Base-by-base conservation (phyloP, 2,113 vertebrate species). In the Halichoerus grypus region DNA sequence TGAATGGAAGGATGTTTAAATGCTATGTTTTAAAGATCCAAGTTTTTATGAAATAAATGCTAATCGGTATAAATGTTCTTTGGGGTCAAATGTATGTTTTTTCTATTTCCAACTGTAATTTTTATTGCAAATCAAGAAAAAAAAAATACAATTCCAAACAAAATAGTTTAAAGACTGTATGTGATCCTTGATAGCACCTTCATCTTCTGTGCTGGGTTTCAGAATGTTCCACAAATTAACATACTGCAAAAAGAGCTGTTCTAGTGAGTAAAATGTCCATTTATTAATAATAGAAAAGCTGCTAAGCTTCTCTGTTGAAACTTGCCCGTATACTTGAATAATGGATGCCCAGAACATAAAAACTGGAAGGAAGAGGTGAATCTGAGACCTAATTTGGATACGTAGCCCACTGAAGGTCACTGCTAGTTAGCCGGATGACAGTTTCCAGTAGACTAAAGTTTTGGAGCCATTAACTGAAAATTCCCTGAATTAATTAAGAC, bases 401-500 rank as follows among this genome's bases (percentile, higher is more conserved):
- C 46, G 19, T 8, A n/a, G 71, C 28, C 16, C 42, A 36, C 1
- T 28, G 39, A 84, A 76, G 51, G 71, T 76, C 91, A 46, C 1
- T 14, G 63, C 61, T n/a, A 5, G 46, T 57, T 22, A 69, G 74
- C 63, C 42, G 31, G 39, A 63, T 67, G 86, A 94, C 4, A 33
- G 63, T 51, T 87, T 89, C 72, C 94, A 88, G 39, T 88, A 79
- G 76, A 92, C 74, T 53, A 39, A 69, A 49, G 57, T 61, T 72
- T 95, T 93, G 53, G 69, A 95, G 18, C 33, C 36, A 3, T 59
- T 59, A 94, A 92, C 46, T 93, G 91, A 92, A 95, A 94, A 80
- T 49, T 95, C 88, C 63, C 51, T 42, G 67, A 86, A 67, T 92
- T 92, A 96, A 95, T 96, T 96, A 95, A 96, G 94, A 96, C 92